Evolutionary conservation across 1,140 invertebrate species (phyloP).

Genomic region (Laupala kohalensis): DNA sequence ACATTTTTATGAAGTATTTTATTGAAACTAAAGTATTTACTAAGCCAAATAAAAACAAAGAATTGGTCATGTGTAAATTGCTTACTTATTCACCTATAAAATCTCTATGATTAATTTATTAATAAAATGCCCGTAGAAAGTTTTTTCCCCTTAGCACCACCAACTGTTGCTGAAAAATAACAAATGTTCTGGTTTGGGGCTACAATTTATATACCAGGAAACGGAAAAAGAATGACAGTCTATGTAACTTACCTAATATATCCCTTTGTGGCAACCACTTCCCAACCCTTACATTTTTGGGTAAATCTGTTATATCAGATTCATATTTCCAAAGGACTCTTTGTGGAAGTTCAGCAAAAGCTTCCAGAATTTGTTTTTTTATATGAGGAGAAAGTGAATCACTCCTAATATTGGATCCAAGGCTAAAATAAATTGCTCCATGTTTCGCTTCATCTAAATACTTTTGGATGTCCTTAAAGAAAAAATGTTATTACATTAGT

Average conservation of each 20-base stretch:
- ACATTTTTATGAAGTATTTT: no score
- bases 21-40: no score
- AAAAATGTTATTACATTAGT: background rate
- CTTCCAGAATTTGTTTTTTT: conserved; percentile 17
- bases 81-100: no score
- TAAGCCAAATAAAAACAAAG: no score
- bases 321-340: conserved; percentile 46
- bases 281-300: conserved; percentile 41
- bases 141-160: no score
- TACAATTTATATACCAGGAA: no score
- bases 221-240: no score
- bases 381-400: conserved; percentile 1
- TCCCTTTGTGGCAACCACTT: conserved; percentile 50
- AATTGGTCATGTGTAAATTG: no score
- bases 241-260: conserved; percentile 37
- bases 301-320: conserved; percentile 31
- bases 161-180: no score
- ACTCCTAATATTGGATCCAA: conserved; percentile 11
- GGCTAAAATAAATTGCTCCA: conserved; percentile 11
- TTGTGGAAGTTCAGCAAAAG: conserved; percentile 30
- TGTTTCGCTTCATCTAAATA: conserved; percentile 8
- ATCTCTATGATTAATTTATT: no score
- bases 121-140: no score
- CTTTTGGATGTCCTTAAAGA: conserved; percentile 12
- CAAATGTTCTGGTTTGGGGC: no score